Base-by-base conservation (phyloP, 1,140 invertebrate genomes). In the Drosophila baimaii region DNA sequence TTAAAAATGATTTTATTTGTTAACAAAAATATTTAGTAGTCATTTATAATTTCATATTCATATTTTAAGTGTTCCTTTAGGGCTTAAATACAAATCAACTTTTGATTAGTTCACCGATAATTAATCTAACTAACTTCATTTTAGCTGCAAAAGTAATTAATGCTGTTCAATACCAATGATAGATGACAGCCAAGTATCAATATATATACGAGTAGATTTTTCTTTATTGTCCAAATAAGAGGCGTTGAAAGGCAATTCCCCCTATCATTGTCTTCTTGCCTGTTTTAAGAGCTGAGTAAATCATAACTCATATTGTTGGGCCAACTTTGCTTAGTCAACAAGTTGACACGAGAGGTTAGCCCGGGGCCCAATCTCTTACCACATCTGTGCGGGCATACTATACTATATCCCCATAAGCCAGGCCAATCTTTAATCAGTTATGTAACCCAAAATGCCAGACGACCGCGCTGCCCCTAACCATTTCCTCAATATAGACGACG, bases 401-500 rank as follows among this genome's bases (percentile, higher is more conserved):
- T 15, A 10, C 35, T 43, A 49, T 54, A 57, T 57, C 68, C 52
- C 65, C 69, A 27, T 73, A 72, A 73, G 70, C 56, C 29, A 27
- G 57, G 47, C 51, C 73, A 76, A 76, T 58, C 63, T 76, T 54
- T 58, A 71, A 71, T 71, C 69, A 71, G 69, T 77, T 66, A 68
- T 68, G 41, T 76, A 68, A 58, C 65, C 72, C 72, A 19, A 56
- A 65, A 52, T 65, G 52, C 61, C 51, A 62, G 31, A 15, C 49
- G 44, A 63, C 51, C 51, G 44, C 33, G 51, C 29, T 52, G 37
- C 55, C 74, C 49, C 31, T 31, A 39, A 29, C 49, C 61, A 71
- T 77, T 70, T 80, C 64, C 56, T 33, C 66, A 56, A 77, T 72
- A 73, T 57, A 72, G 55, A 65, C 21, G 75, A 84, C 72, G 75